phyloP scores from a whole-genome alignment of 2,797 vertebrate species.

The Gobio occitaniae region DNA sequence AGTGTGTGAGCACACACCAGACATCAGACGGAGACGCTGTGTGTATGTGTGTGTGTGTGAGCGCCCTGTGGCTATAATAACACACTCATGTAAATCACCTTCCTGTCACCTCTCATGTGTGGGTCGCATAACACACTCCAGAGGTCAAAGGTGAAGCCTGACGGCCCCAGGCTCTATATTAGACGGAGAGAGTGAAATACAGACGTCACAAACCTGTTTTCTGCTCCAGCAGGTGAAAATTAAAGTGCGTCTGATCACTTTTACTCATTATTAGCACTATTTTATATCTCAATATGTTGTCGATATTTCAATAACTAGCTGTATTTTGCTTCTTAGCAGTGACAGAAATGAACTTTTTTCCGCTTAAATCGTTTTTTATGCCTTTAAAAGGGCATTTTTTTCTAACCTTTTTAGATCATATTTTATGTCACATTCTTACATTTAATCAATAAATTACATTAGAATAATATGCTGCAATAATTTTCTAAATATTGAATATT shows the following conservation, averaged over 20 bases:
- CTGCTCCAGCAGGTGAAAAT: neutral
- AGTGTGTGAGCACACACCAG: neutral
- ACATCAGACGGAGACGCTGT: neutral
- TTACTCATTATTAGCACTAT: neutral
- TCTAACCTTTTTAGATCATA: neutral
- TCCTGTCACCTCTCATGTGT: constrained; percentile 33
- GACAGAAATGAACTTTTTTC: neutral
- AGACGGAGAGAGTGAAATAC: neutral
- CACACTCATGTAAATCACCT: constrained; percentile 33
- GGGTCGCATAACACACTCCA: constrained; percentile 40
- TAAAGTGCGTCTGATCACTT: neutral
- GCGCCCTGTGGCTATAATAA: constrained; percentile 5
- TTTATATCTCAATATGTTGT: neutral
- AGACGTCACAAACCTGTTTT: neutral
- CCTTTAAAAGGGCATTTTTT: neutral
- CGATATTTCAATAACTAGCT: neutral
- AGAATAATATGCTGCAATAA: neutral
- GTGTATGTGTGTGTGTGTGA: neutral
- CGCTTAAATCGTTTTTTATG: neutral
- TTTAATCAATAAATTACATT: neutral
- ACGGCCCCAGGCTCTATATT: constrained; percentile 29
- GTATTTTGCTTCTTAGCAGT: neutral
- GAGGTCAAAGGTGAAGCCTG: constrained; percentile 48
- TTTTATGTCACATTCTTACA: neutral
- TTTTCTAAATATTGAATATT: too few relatives aligned